Conservation (phyloP, 2,113 vertebrate species). For the Etheostoma spectabile region DNA sequence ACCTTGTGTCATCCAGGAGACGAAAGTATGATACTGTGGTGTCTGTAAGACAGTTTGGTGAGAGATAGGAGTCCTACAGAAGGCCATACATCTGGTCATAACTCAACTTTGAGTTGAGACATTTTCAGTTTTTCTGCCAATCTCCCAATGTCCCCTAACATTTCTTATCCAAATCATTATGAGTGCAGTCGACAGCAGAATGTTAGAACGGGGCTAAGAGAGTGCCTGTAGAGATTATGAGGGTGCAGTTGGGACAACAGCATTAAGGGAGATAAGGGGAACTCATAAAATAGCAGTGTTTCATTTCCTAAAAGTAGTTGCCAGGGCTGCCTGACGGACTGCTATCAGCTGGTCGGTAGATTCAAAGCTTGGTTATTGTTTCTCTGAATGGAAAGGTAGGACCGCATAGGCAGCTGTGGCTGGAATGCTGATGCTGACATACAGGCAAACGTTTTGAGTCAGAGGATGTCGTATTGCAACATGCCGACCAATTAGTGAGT, state of each 20-base stretch:
- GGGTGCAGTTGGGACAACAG: slow-evolving; percentile 58
- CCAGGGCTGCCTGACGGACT: slow-evolving; percentile 36
- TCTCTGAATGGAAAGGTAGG: slow-evolving; percentile 46
- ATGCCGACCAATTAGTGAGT: neutral
- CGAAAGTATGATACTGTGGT: neutral
- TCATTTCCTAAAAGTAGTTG: slow-evolving; percentile 82
- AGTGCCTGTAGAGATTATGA: slow-evolving; percentile 56
- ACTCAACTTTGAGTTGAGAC: slow-evolving; percentile 9
- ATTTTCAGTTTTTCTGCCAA: slow-evolving; percentile 48
- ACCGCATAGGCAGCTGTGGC: slow-evolving; percentile 17
- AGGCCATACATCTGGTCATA: slow-evolving; percentile 3
- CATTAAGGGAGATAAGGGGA: slow-evolving; percentile 78
- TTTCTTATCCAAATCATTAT: slow-evolving; percentile 67
- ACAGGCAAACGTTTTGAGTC: neutral
- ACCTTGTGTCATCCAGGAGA: neutral
- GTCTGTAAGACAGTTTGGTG: neutral
- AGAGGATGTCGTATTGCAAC: neutral
- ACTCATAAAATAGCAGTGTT: slow-evolving; percentile 78
- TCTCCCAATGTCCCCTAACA: slow-evolving; percentile 50
- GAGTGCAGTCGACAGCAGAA: slow-evolving; percentile 24
- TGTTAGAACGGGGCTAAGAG: slow-evolving; percentile 21
- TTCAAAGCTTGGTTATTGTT: slow-evolving; percentile 49
- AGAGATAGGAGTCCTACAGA: neutral
- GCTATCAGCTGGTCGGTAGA: slow-evolving; percentile 53
- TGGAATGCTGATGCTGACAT: slow-evolving; percentile 30